Percentiles rank a stretch among this genome's conserved stretches.
These are phyloP conservation scores for Xestoiulus laeticollis DNA, from an alignment of 2,888 invertebrate genomes.

Conservation along the genomic window DNA sequence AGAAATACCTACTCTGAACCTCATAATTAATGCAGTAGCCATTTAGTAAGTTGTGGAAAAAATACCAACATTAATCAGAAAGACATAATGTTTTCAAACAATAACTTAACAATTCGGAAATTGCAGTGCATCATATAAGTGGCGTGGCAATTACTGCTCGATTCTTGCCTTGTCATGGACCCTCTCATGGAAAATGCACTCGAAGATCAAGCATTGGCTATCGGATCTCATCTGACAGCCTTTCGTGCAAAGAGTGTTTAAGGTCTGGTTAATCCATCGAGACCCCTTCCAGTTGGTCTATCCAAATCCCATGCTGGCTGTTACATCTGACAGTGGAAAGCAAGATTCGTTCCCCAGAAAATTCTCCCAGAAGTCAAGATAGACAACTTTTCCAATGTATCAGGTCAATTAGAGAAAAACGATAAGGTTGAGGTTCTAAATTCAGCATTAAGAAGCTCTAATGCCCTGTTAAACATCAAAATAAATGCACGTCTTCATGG, in stretches of 20 bases:
- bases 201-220: conserved; percentile 26
- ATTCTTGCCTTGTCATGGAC: conserved; percentile 17
- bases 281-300: conserved; percentile 25
- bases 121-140: not conserved
- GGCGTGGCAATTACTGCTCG: conserved; percentile 14
- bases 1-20: not conserved
- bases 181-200: conserved; percentile 8
- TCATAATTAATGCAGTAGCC: not conserved
- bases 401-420: conserved; percentile 5
- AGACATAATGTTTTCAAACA: conserved; percentile 10
- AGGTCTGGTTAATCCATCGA: conserved; percentile 42
- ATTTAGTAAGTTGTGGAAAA: not conserved
- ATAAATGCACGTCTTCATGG: not conserved
- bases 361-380: not conserved
- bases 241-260: conserved; percentile 42
- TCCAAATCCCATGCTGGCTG: conserved; percentile 26
- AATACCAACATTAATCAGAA: conserved; percentile 26
- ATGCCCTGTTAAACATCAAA: not conserved
- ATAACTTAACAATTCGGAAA: not conserved
- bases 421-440: not conserved
- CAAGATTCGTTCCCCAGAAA: not conserved
- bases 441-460: not conserved
- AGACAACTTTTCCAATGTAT: conserved; percentile 18
- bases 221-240: conserved; percentile 11
- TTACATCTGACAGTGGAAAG: conserved; percentile 5